Conservation (phyloP, 2,797 vertebrate species). For the Melanotaenia maccullochi region DNA sequence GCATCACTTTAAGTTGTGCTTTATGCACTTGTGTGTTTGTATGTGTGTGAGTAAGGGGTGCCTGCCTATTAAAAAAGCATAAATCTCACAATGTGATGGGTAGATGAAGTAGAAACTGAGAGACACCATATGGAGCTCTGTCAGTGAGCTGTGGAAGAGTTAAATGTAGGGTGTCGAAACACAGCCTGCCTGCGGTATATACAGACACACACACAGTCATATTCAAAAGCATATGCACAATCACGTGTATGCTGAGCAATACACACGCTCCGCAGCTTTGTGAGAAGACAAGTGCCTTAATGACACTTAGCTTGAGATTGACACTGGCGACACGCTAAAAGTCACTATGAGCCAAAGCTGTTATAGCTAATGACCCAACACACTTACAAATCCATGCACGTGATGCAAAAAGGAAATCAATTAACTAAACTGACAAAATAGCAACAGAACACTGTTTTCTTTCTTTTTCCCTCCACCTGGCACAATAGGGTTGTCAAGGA, state of each 20-base stretch:
- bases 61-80: conserved; percentile 61
- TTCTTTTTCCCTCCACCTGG: conserved; percentile 12
- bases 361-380: conserved; percentile 63
- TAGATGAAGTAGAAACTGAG: conserved; percentile 51
- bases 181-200: conserved; percentile 31
- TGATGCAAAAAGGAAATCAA: conserved; percentile 31
- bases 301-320: conserved; percentile 65
- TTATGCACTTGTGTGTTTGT: not conserved
- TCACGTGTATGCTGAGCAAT: conserved; percentile 1
- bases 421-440: conserved; percentile 36
- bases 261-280: conserved; percentile 57
- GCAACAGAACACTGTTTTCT: conserved; percentile 5
- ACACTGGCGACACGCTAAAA: conserved; percentile 67
- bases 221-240: not conserved
- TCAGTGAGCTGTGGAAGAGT: conserved; percentile 57
- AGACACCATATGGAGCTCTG: conserved; percentile 63
- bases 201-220: not conserved
- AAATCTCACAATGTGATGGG: conserved; percentile 51
- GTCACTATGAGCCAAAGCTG: conserved; percentile 69
- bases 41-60: conserved; percentile 2
- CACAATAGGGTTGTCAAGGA: not conserved
- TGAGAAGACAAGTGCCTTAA: conserved; percentile 64
- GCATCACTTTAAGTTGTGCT: conserved; percentile 5
- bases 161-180: conserved; percentile 71
- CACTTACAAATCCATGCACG: conserved; percentile 18